phyloP scores from a whole-genome alignment of 2,888 invertebrate species.

The Heliconius aoede region DNA sequence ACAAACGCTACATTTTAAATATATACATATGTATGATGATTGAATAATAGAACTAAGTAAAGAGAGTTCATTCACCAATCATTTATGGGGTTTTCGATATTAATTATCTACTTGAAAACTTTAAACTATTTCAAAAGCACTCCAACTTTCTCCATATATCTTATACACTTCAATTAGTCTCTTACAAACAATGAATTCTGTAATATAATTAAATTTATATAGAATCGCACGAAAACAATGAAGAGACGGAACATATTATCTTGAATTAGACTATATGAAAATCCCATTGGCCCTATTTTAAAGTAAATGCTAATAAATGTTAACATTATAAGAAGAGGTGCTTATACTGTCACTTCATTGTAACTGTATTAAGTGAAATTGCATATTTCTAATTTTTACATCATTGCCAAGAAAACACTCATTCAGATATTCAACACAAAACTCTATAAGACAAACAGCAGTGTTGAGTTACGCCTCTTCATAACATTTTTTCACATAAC shows the following conservation, averaged over 20 bases:
- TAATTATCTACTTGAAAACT: not conserved
- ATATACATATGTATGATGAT: not conserved
- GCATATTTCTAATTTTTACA: too few relatives aligned
- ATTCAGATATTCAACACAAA: not conserved
- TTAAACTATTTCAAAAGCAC: not conserved
- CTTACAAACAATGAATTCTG: constrained; percentile 38
- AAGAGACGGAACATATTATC: constrained; percentile 38
- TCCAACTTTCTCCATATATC: constrained; percentile 23
- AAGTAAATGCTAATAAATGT: not conserved
- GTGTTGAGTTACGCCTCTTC: not conserved
- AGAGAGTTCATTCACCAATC: not conserved
- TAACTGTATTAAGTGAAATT: too few relatives aligned
- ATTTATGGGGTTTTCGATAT: not conserved
- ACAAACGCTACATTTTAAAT: not conserved
- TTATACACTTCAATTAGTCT: constrained; percentile 38
- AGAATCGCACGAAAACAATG: constrained; percentile 39
- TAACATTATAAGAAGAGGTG: not conserved
- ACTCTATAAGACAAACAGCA: not conserved
- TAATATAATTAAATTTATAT: constrained; percentile 44
- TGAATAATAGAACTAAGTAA: not conserved
- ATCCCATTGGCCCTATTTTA: not conserved
- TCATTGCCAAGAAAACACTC: not conserved
- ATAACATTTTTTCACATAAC: too few relatives aligned
- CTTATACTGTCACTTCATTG: not conserved
- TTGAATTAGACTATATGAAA: constrained; percentile 23